Evolutionary conservation across 2,888 invertebrate species (phyloP), one percentile per base, ranked within the genome.

Genomic region (Globia sparganii): DNA sequence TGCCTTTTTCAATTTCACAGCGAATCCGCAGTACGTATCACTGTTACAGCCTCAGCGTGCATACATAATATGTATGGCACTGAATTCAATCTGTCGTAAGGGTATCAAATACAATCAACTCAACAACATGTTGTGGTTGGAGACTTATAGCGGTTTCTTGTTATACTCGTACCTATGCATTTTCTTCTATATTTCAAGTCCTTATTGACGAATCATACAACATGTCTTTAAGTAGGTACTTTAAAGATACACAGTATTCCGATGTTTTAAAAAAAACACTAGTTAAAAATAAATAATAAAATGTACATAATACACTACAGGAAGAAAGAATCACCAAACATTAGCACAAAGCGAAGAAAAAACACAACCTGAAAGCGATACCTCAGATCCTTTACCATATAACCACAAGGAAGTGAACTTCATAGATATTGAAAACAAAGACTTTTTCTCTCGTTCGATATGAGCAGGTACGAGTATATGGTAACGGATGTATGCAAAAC

Each of bases 1-100:
- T 92, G 93, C 92, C 93, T 94, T 94, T 95, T 95, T 94, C 94
- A 95, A 95, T 95, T 94, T 93, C 91, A 91, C 77, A 86, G 73
- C 66, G 86, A 81, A 78, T 84, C 84, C 84, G 89, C 87, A 88
- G 86, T 85, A 85, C 81, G 85, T 85, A 86, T 83, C 82, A 80
- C 78, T 76, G 83, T 81, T 80, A 82, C 75, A 78, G 74, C 68
- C 59, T 78, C 80, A 74, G 71, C 72, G 78, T 87, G 80, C 78
- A 80, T 80, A 88, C 72, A 56, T 77, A 85, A 56, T 77, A 85
- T 67, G 68, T 80, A 83, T 79, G 62, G 62, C 75, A 83, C 78
- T 81, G 82, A 81, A 81, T 83, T 86, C 75, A 72, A 81, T 88
- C 73, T 79, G 77, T 78, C 74, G 77, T 76, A 72, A 53, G 67